phyloP scores from a whole-genome alignment of 2,113 vertebrate species.

The Xenotilapia flavipinnis region DNA sequence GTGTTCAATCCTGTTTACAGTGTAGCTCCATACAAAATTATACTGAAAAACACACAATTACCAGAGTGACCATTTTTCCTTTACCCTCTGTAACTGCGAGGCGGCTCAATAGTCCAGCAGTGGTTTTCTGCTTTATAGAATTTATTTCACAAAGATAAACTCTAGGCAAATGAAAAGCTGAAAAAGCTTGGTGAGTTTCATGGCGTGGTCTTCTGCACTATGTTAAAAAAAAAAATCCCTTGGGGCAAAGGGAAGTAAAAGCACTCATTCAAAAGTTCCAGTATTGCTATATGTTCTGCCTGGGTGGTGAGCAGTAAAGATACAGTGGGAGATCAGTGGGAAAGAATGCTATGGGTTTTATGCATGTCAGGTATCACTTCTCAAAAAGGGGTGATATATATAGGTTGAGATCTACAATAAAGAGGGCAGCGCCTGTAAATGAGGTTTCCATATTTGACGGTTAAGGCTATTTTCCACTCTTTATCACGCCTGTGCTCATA shows the following conservation, averaged over 20 bases:
- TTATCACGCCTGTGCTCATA: background rate
- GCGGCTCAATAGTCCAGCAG: background rate
- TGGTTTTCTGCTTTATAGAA: background rate
- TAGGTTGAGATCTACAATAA: slow-evolving; percentile 30
- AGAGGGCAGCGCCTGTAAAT: slow-evolving; percentile 36
- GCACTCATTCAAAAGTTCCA: background rate
- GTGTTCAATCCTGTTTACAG: background rate
- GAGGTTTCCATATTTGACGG: slow-evolving; percentile 12
- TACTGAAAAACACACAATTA: background rate
- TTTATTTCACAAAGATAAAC: slow-evolving; percentile 9
- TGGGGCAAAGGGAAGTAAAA: background rate
- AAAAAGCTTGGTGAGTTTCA: slow-evolving; percentile 5
- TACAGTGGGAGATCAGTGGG: slow-evolving; percentile 22
- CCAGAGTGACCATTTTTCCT: background rate
- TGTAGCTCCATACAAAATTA: background rate
- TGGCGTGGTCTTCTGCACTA: slow-evolving; percentile 25
- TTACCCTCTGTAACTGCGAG: background rate
- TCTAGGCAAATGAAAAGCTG: background rate
- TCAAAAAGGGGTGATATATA: slow-evolving; percentile 36
- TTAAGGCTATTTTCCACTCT: background rate
- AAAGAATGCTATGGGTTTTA: slow-evolving; percentile 39
- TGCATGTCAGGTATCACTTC: slow-evolving; percentile 43
- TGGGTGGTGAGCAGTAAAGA: slow-evolving; percentile 39
- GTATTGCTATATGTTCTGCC: slow-evolving; percentile 1
- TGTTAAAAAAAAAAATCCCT: slow-evolving; percentile 13